A percentile compares a stretch with the other conserved stretches of the same genome.
Conservation (phyloP, 2,113 vertebrate genomes). For the Hemibates koningsi region DNA sequence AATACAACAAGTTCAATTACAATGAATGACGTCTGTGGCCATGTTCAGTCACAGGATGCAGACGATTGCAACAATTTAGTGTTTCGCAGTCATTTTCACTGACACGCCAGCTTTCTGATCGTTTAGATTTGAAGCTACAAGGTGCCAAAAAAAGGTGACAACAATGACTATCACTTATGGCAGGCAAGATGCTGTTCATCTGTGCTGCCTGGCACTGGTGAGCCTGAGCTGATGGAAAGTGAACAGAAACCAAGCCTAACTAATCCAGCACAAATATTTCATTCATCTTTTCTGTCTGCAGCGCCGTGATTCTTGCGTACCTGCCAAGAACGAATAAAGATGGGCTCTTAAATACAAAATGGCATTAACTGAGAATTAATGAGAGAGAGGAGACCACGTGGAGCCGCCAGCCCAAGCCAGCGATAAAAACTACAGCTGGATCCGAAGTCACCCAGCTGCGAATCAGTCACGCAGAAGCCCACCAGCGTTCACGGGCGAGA, state of each 20-base stretch:
- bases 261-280: background rate
- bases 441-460: background rate
- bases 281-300: background rate
- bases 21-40: background rate
- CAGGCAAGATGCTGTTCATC: background rate
- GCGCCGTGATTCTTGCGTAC: background rate
- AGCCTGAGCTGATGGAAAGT: background rate
- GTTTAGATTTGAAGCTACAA: background rate
- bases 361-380: conserved; percentile 8
- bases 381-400: background rate
- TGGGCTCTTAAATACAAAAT: background rate
- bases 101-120: background rate
- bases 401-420: background rate
- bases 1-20: background rate
- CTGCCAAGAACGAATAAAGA: conserved; percentile 7
- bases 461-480: background rate
- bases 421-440: background rate
- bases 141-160: background rate
- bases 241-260: background rate
- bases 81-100: background rate
- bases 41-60: background rate
- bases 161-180: background rate
- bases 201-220: background rate
- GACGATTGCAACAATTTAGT: background rate
- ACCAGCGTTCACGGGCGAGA: background rate